Percentiles rank a stretch among this genome's conserved stretches.
Conservation (phyloP, 2,888 invertebrate species). For the Thymelicus acteon region DNA sequence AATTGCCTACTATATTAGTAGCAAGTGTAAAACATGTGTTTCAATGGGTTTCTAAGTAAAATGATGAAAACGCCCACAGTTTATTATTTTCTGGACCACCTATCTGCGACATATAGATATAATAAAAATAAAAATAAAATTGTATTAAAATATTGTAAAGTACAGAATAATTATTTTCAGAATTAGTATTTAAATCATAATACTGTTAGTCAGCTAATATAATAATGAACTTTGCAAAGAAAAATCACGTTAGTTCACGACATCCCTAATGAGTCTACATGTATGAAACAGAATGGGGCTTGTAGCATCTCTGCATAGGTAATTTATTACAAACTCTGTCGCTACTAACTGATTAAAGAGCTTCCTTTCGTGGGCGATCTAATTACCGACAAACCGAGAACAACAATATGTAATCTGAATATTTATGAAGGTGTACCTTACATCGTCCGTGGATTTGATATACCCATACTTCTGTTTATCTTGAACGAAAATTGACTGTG, state of each 20-base stretch:
- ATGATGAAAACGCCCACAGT: too few relatives aligned
- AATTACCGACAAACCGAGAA: slow-evolving; percentile 81
- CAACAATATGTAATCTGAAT: slow-evolving; percentile 82
- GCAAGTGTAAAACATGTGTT: too few relatives aligned
- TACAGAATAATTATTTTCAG: too few relatives aligned
- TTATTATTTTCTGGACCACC: too few relatives aligned
- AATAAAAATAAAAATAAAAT: too few relatives aligned
- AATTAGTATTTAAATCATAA: too few relatives aligned
- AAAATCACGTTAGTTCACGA: slow-evolving; percentile 28
- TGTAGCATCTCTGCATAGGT: slow-evolving; percentile 54
- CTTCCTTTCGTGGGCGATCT: slow-evolving; percentile 81
- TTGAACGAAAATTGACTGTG: slow-evolving; percentile 80
- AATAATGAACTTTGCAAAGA: slow-evolving; percentile 2
- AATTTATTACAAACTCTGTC: slow-evolving; percentile 75
- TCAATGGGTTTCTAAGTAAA: too few relatives aligned
- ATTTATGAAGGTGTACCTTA: slow-evolving; percentile 68
- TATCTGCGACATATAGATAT: too few relatives aligned
- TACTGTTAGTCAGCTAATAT: not conserved
- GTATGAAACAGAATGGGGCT: slow-evolving; percentile 52
- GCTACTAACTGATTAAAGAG: slow-evolving; percentile 74
- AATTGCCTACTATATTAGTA: too few relatives aligned
- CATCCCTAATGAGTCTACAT: slow-evolving; percentile 60
- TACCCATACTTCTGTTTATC: slow-evolving; percentile 72
- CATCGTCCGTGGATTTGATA: slow-evolving; percentile 74
- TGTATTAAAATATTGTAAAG: too few relatives aligned